Percentiles rank a stretch among this genome's conserved stretches.
These are phyloP conservation scores for Chesias legatella DNA, from an alignment of 2,888 invertebrate species.

Conservation along the genomic window DNA sequence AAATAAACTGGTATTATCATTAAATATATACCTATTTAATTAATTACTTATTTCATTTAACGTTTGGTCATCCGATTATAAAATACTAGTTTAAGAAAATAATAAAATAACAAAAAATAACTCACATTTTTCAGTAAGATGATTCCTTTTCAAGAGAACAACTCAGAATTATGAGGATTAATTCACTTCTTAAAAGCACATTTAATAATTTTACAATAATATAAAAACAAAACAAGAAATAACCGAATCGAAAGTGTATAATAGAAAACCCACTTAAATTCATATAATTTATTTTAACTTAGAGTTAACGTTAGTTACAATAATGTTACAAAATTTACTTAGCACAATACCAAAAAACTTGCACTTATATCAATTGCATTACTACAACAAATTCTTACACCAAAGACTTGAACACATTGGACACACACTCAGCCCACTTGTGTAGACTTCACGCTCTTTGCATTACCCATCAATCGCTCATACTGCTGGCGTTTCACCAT, in stretches of 20 bases:
- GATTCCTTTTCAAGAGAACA: too few species aligned
- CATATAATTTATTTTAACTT: slow-evolving; percentile 33
- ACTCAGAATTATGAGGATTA: too few species aligned
- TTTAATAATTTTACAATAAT: too few species aligned
- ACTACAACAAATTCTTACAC: slow-evolving; percentile 41
- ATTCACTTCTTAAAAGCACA: too few species aligned
- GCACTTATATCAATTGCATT: slow-evolving; percentile 34
- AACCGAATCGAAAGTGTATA: too few species aligned
- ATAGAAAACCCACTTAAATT: too few species aligned
- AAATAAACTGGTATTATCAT: too few species aligned
- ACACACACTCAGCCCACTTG: slow-evolving; percentile 17
- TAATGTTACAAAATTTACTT: slow-evolving; percentile 65
- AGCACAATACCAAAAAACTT: slow-evolving; percentile 54
- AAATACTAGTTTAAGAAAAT: neutral
- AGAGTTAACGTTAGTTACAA: slow-evolving; percentile 13
- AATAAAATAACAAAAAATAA: slow-evolving; percentile 16
- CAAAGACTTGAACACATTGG: slow-evolving; percentile 30
- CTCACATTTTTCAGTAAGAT: slow-evolving; percentile 14
- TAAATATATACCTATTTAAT: too few species aligned
- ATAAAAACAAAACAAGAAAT: too few species aligned
- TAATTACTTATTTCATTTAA: too few species aligned
- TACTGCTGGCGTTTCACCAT: slow-evolving; percentile 49
- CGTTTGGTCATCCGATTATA: too few species aligned
- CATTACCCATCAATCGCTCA: slow-evolving; percentile 30
- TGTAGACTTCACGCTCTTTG: too few species aligned